phyloP scores from a whole-genome alignment of 2,797 vertebrate genomes.

The Odontamblyopus lacepedii region DNA sequence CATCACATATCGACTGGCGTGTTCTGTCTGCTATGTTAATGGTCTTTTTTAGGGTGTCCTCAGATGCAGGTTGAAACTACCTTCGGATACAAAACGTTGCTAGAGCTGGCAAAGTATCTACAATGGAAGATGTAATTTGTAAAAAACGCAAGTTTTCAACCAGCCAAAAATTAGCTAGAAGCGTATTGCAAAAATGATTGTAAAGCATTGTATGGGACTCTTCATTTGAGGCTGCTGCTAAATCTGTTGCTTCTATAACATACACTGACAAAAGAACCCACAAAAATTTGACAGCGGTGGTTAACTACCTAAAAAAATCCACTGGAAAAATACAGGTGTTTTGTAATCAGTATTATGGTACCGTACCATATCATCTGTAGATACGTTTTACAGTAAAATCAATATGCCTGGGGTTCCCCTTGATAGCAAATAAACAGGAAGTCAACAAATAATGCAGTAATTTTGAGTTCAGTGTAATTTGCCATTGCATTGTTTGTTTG shows the following conservation, averaged over 20 bases:
- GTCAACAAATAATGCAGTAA: background rate
- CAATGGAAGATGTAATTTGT: background rate
- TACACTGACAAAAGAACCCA: too few relatives aligned
- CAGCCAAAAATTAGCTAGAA: background rate
- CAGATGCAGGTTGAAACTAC: conserved; percentile 1
- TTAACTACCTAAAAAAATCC: too few relatives aligned
- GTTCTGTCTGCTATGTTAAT: background rate
- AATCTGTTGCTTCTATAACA: too few relatives aligned
- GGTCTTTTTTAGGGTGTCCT: conserved; percentile 1
- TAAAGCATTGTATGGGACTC: too few relatives aligned
- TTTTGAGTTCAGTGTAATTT: too few relatives aligned
- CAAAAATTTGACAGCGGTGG: too few relatives aligned
- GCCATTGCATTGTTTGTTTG: too few relatives aligned
- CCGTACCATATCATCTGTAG: too few relatives aligned
- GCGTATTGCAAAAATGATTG: background rate
- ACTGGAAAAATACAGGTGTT: too few relatives aligned
- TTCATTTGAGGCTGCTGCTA: too few relatives aligned
- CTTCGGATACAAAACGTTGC: background rate
- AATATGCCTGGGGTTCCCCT: background rate
- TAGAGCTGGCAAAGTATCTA: background rate
- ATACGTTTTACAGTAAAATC: too few relatives aligned
- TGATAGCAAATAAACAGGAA: background rate
- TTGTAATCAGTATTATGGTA: too few relatives aligned
- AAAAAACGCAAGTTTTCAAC: background rate
- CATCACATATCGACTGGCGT: conserved; percentile 8